Percentiles rank a stretch among this genome's conserved stretches.
Conservation (phyloP, 2,113 vertebrate species). For the Cynoglossus semilaevis region DNA sequence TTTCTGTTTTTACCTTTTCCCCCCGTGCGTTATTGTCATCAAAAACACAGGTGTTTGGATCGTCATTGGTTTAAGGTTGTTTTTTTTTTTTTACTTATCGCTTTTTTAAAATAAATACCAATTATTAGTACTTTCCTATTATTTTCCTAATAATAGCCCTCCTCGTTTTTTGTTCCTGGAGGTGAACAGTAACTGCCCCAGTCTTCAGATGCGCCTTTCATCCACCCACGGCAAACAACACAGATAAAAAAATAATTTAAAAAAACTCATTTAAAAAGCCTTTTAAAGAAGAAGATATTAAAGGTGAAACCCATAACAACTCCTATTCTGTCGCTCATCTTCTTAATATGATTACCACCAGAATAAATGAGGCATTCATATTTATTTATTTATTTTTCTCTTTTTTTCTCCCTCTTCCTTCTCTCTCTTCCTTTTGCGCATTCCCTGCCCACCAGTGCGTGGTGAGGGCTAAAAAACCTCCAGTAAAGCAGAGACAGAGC, state of each 20-base stretch:
- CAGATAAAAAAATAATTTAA: slow-evolving; percentile 29
- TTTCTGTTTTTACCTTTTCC: neutral
- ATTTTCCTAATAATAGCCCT: no score
- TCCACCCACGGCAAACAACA: slow-evolving; percentile 2
- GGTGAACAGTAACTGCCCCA: slow-evolving; percentile 12
- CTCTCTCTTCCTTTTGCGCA: slow-evolving; percentile 54
- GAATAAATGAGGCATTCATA: slow-evolving; percentile 29
- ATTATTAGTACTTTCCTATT: no score
- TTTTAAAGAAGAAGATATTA: slow-evolving; percentile 14
- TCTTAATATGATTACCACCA: slow-evolving; percentile 25
- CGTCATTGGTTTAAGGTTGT: slow-evolving; percentile 7
- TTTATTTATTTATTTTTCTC: slow-evolving; percentile 6
- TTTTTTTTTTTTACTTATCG: slow-evolving; percentile 3
- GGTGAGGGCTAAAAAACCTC: slow-evolving; percentile 65
- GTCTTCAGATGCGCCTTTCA: slow-evolving; percentile 44
- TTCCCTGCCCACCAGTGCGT: slow-evolving; percentile 67
- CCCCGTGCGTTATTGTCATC: slow-evolving; percentile 29
- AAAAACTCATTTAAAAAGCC: slow-evolving; percentile 3
- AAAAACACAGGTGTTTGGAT: slow-evolving; percentile 31
- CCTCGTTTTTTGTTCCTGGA: neutral
- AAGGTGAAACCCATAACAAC: neutral
- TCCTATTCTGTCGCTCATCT: slow-evolving; percentile 10
- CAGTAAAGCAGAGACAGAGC: slow-evolving; percentile 59
- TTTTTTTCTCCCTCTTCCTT: neutral
- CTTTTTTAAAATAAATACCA: neutral